phyloP scores from a whole-genome alignment of 2,888 invertebrate genomes.

The Bombylius discolor region DNA sequence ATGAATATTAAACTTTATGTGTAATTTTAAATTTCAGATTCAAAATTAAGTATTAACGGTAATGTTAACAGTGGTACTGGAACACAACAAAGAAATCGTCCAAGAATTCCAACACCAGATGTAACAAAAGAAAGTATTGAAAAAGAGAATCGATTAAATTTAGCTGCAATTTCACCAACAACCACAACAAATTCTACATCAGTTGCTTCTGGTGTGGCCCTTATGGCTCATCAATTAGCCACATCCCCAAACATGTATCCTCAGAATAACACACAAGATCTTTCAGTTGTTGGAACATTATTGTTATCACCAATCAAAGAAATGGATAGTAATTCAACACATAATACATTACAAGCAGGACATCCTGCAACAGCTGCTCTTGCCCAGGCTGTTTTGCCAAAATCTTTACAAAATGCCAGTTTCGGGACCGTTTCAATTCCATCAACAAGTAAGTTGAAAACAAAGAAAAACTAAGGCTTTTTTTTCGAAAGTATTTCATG shows the following conservation, averaged over 20 bases:
- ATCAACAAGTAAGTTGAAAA: constrained; percentile 8
- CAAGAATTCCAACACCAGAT: constrained; percentile 81
- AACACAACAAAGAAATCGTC: constrained; percentile 48
- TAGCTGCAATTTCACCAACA: constrained; percentile 30
- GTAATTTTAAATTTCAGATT: constrained; percentile 37
- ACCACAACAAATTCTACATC: constrained; percentile 16
- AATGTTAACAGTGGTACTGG: constrained; percentile 33
- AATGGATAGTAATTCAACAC: constrained; percentile 61
- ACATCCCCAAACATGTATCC: constrained; percentile 39
- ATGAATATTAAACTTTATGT: background rate
- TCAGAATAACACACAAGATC: constrained; percentile 40
- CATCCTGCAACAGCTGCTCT: constrained; percentile 63
- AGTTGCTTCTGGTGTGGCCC: constrained; percentile 46
- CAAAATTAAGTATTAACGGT: constrained; percentile 50
- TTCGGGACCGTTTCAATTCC: constrained; percentile 12
- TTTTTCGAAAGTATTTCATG: too few species aligned
- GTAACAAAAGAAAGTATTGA: constrained; percentile 68
- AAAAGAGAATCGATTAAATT: constrained; percentile 49
- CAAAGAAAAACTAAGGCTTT: too few species aligned
- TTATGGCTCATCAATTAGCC: constrained; percentile 52
- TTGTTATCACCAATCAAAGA: constrained; percentile 75
- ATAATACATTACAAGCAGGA: constrained; percentile 58
- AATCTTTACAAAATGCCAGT: constrained; percentile 20
- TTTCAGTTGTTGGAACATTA: constrained; percentile 61
- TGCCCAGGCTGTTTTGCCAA: constrained; percentile 61